Conservation (phyloP, 2,888 invertebrate species). For the Sericinus montela region DNA sequence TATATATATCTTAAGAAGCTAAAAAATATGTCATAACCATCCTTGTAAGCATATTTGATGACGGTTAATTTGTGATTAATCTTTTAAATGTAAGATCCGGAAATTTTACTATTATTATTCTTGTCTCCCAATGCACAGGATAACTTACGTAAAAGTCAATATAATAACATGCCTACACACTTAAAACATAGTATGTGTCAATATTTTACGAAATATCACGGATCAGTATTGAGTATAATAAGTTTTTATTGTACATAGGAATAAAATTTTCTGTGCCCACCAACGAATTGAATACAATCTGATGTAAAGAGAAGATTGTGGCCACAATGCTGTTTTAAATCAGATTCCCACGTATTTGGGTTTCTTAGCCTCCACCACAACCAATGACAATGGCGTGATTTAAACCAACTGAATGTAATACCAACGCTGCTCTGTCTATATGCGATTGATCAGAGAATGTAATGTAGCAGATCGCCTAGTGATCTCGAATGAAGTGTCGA, state of each 20-base stretch:
- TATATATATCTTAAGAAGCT: no score
- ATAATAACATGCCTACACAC: no score
- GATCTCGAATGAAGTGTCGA: background rate
- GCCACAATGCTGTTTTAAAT: slow-evolving; percentile 18
- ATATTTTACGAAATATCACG: no score
- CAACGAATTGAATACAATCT: background rate
- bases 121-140: no score
- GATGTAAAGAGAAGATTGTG: slow-evolving; percentile 3
- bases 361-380: slow-evolving; percentile 30
- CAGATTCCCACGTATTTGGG: slow-evolving; percentile 40
- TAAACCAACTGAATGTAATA: slow-evolving; percentile 31
- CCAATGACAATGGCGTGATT: slow-evolving; percentile 39
- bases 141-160: no score
- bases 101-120: no score
- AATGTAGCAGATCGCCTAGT: no score
- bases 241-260: background rate
- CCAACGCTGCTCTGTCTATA: slow-evolving; percentile 23
- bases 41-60: no score
- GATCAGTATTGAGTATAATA: background rate
- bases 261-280: background rate
- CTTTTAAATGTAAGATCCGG: no score
- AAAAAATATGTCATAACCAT: no score
- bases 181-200: no score
- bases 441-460: slow-evolving; percentile 13
- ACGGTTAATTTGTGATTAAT: no score